Evolutionary conservation across 1,140 invertebrate genomes (phyloP), one percentile per base, ranked within the genome.

Genomic region (Gryon sp.): DNA sequence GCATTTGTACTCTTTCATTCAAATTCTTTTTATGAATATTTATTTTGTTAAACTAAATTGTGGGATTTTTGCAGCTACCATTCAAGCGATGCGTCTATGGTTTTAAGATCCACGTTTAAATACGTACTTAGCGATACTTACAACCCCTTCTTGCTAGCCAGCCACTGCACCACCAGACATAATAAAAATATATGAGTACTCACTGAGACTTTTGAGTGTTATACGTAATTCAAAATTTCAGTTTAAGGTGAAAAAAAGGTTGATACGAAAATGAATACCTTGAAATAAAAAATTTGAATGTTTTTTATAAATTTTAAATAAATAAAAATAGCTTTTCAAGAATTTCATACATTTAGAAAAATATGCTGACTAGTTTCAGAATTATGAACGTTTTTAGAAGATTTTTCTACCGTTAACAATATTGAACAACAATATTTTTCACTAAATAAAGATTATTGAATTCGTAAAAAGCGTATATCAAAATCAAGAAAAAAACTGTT

Each of bases 141-240:
- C 36, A 75, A 78, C 78, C 74, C 80, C 81, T 82, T 80, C 78
- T 85, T 85, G 85, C 84, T 86, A 81, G 84, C 83, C 81, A 84
- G 75, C 82, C 84, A 84, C 82, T 86, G 85, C 85, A 86, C 84
- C 85, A 86, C 84, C 76, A 83, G 72, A 82, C 55, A 70, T 63
- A 69, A 76, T 46, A 22, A 63, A 60, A 32, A 26, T 48, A 45
- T 53, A 46, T 72, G 76, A 76, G 65, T 80, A 79, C 65, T 80
- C 75, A 68, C 72, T 66, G 78, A 60, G 26, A 28, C 26, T 3
- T 28, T 28, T 28, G 26, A n/a, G n/a, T 28, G 26, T n/a, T 28
- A 28, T n/a, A 36, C 9, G 1, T 36, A 12, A 36, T 5, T 14
- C 11, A 2, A 36, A 12, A 36, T 14, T 36, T 34, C 11, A 6